Conservation (phyloP, 2,113 vertebrate genomes). For the Toxotes jaculatrix region DNA sequence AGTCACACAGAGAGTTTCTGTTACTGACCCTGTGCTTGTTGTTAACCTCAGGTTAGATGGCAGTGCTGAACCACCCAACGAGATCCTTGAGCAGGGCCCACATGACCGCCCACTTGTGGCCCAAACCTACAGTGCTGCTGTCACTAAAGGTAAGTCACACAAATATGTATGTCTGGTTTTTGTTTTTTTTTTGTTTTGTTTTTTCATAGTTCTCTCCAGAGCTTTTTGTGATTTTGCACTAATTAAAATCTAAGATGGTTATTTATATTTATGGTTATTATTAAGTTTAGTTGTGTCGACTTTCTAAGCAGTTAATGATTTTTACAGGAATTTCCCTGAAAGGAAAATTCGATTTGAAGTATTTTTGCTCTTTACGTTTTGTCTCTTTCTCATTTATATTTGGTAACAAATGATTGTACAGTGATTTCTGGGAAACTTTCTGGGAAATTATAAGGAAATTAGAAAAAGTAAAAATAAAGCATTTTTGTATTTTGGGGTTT, state of each 20-base stretch:
- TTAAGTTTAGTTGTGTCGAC: no score
- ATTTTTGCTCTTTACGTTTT: no score
- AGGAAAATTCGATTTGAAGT: no score
- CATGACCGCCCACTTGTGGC: slow-evolving; percentile 93
- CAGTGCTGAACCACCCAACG: slow-evolving; percentile 92
- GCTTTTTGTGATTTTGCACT: not conserved
- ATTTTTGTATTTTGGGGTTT: no score
- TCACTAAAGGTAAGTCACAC: slow-evolving; percentile 86
- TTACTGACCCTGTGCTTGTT: not conserved
- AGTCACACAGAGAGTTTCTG: not conserved
- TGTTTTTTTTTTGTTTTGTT: not conserved
- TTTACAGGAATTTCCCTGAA: no score
- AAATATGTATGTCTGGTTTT: not conserved
- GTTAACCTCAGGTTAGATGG: slow-evolving; percentile 89
- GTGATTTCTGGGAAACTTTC: no score
- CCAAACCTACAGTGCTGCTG: slow-evolving; percentile 89
- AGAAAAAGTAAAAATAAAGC: no score
- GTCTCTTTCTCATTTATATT: no score
- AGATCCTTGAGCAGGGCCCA: slow-evolving; percentile 93
- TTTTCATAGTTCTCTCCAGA: not conserved
- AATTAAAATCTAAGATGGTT: not conserved
- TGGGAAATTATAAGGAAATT: no score
- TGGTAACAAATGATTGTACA: no score
- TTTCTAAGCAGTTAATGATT: no score
- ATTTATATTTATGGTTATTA: no score